phyloP scores from a whole-genome alignment of 1,140 invertebrate species.

The Oncopodura yosiiana region DNA sequence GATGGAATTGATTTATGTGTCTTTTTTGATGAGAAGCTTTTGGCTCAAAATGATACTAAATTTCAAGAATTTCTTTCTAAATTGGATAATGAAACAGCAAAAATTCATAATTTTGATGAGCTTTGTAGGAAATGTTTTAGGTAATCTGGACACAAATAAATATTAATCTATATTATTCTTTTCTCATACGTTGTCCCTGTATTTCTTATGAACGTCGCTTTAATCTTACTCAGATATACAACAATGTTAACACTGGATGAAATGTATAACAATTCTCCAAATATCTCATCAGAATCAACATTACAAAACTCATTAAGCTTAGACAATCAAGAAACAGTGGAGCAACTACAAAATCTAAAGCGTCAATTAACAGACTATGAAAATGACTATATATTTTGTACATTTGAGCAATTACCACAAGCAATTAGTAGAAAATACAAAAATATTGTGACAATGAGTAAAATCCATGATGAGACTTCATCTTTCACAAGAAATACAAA shows the following conservation, averaged over 20 bases:
- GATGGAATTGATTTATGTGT: slow-evolving; percentile 21
- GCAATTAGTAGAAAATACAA: neutral
- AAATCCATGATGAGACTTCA: neutral
- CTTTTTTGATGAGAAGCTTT: slow-evolving; percentile 28
- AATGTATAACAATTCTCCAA: slow-evolving; percentile 23
- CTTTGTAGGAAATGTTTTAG: neutral
- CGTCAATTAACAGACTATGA: slow-evolving; percentile 3
- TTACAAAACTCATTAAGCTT: neutral
- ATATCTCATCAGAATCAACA: neutral
- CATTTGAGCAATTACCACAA: slow-evolving; percentile 4
- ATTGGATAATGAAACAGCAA: no score
- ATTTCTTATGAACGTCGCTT: neutral
- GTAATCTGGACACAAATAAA: neutral
- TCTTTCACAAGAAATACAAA: neutral
- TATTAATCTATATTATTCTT: neutral
- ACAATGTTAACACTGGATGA: slow-evolving; percentile 28
- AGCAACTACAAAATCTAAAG: neutral
- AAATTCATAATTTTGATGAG: no score
- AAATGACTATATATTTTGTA: slow-evolving; percentile 21
- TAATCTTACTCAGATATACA: slow-evolving; percentile 21
- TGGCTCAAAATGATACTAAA: slow-evolving; percentile 4
- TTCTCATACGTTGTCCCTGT: neutral
- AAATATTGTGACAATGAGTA: neutral
- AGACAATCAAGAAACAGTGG: neutral
- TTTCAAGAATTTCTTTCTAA: neutral